Conservation (phyloP, 2,888 invertebrate genomes). For the Sarcophaga caerulescens region DNA sequence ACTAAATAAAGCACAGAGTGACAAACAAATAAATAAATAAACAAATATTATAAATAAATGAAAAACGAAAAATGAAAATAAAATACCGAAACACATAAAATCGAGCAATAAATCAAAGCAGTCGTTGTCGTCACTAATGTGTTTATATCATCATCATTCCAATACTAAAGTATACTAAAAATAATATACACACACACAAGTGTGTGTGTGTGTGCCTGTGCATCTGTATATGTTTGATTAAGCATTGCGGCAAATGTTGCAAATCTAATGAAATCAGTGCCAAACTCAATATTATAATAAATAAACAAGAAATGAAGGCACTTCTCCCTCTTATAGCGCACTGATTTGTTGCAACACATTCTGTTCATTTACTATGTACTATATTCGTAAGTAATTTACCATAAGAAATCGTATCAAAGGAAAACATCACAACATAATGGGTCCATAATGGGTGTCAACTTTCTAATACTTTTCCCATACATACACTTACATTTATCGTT, state of each 20-base stretch:
- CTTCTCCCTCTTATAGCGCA: background rate
- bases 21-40: background rate
- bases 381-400: background rate
- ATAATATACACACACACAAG: background rate
- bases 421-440: too few relatives aligned
- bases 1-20: background rate
- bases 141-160: constrained; percentile 20
- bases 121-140: constrained; percentile 55
- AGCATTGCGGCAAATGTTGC: constrained; percentile 76
- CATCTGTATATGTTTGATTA: constrained; percentile 43
- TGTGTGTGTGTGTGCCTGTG: constrained; percentile 10
- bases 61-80: constrained; percentile 1
- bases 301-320: background rate
- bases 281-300: constrained; percentile 42
- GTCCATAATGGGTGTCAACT: too few relatives aligned
- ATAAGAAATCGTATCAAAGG: too few relatives aligned
- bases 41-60: background rate
- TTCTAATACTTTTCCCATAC: too few relatives aligned
- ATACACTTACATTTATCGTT: too few relatives aligned
- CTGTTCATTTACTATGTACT: background rate
- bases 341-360: background rate
- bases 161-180: background rate
- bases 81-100: constrained; percentile 40
- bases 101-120: constrained; percentile 63
- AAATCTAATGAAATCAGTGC: constrained; percentile 72